Base-by-base conservation (phyloP, 1,140 invertebrate genomes). In the Drosophila eugracilis region DNA sequence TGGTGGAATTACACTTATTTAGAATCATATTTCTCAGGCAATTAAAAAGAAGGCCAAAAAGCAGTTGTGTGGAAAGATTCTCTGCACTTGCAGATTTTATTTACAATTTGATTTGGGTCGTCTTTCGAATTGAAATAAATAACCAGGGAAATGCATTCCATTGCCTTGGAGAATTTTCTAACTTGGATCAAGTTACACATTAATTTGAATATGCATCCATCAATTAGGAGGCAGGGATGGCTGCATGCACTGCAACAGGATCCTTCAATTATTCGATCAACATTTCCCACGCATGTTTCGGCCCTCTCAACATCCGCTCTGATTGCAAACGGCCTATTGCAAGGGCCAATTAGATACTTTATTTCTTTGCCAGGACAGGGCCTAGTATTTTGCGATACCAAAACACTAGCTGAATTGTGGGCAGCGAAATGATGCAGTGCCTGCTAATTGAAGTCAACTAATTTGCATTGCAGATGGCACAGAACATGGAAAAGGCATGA, bases 401-500 rank as follows among this genome's bases (percentile, higher is more conserved):
- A 45, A 47, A 70, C 50, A 71, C 26, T 10, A 48, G 30, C 32
- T 32, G 48, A 30, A 67, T 45, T 48, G 36, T n/a, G n/a, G n/a
- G n/a, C 54, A 55, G 45, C 26, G 15, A 74, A 75, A 75, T 75
- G 60, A 75, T 75, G 52, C 72, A 75, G 32, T 66, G 71, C 52
- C 67, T 60, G 67, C 39, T 73, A 73, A 73, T 72, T 73, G 67
- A 73, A 73, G 69, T 72, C 69, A 75, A 66, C 72, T 75, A 75
- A 75, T 75, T 75, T 75, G 72, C 71, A 75, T 75, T 75, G 71
- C 67, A 73, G 48, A 48, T 66, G 32, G 37, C 49, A 21, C n/a
- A 42, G 15, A 48, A 67, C 66, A 54, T 62, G 55, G 54, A 77
- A 77, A 57, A 65, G 57, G 65, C 57, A 58, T 65, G 58, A 28